Conservation (phyloP, 2,797 vertebrate species). For the Liasis olivaceus region DNA sequence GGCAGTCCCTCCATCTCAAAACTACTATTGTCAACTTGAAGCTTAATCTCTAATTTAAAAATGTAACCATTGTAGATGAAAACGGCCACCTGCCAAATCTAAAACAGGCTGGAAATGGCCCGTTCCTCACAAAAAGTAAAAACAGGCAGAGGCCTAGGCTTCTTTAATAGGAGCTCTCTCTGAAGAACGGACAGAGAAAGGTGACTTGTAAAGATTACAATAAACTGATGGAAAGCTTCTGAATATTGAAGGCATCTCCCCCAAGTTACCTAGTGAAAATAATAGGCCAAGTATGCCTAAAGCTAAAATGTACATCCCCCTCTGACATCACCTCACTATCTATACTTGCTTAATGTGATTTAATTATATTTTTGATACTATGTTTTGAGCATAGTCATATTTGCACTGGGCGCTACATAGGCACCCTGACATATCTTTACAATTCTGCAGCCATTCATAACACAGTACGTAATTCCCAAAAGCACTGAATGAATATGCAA, state of each 20-base stretch:
- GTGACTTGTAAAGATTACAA: background rate
- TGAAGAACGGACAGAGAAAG: background rate
- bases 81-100: background rate
- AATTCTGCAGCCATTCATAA: background rate
- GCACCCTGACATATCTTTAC: background rate
- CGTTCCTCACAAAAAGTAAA: background rate
- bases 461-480: background rate
- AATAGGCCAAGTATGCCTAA: background rate
- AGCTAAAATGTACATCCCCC: background rate
- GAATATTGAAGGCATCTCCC: background rate
- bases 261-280: background rate
- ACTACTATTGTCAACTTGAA: background rate
- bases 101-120: background rate
- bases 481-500: fast-evolving
- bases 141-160: background rate
- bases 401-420: conserved; percentile 1
- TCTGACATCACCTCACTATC: background rate
- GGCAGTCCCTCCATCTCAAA: background rate
- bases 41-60: background rate
- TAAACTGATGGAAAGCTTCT: background rate
- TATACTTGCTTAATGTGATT: background rate
- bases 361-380: background rate
- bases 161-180: background rate
- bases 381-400: background rate
- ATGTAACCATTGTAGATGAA: background rate